Evolutionary conservation across 2,113 vertebrate species (phyloP), one percentile per base, ranked within the genome.

Genomic region (Platanista minor): DNA sequence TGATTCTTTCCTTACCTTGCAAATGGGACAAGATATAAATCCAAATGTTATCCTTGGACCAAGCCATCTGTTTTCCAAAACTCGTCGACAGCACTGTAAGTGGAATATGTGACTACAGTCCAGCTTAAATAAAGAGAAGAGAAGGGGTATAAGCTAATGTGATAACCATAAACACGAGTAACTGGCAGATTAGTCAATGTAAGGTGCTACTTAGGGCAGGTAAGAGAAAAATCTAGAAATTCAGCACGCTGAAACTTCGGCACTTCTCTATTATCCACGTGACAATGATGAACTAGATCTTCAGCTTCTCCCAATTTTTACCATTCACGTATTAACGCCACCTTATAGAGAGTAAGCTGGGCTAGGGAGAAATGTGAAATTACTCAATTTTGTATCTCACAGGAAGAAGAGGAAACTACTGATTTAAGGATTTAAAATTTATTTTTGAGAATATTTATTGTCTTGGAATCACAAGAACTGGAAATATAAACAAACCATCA

Each of bases 21-120:
- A 99, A 97, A 99, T 99, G 49, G 99, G 99, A 98, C 99, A 99
- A 91, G 99, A 99, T 99, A 99, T 99, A 98, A 99, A 99, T 21
- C 99, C 99, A 61, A 99, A 99, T 2, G 99, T 99, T 98, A 99
- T 99, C 94, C 99, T 99, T 74, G 99, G 99, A 49, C 99, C 99
- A 49, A 99, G 99, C 99, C 99, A 99, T 95, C 99, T 99, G 97
- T 99, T 99, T 97, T 99, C 99, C 87, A 99, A 99, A 71, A 99
- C 99, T 85, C 99, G 99, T 0, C 99, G 99, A 97, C 99, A 99
- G 96, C 99, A 99, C 97, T 99, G 99, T 96, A 99, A 99, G 96
- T 99, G 99, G 98, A 99, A 99, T 96, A 99, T 99, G 1, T 99
- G 99, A 98, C 99, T 99, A 98, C 99, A 99, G 98, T 99, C 99